These are phyloP conservation scores for Eudemis profundana DNA, from an alignment of 2,888 invertebrate species.

Conservation along the genomic window DNA sequence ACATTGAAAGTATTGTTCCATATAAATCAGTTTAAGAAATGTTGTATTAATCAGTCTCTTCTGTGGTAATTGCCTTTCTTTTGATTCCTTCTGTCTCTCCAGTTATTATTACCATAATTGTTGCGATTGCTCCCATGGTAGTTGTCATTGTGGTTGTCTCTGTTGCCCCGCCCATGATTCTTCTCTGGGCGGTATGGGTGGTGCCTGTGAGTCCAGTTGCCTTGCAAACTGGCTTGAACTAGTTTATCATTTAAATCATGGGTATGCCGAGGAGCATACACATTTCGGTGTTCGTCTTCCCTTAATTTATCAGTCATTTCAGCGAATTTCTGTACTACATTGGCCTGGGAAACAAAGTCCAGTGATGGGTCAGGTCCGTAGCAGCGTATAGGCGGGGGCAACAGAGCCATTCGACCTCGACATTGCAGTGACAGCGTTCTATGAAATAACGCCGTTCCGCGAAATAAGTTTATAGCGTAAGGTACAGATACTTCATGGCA, in stretches of 20 bases:
- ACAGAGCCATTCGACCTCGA: slow-evolving; percentile 61
- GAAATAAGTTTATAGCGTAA: slow-evolving; percentile 90
- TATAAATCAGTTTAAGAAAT: slow-evolving; percentile 13
- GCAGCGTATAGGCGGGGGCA: slow-evolving; percentile 75
- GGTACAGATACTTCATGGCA: slow-evolving; percentile 90
- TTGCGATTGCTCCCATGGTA: slow-evolving; percentile 55
- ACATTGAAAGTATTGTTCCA: no score
- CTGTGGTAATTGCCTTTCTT: slow-evolving; percentile 66
- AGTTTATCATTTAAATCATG: slow-evolving; percentile 65
- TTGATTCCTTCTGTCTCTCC: slow-evolving; percentile 67
- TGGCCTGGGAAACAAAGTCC: slow-evolving; percentile 59
- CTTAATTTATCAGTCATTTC: slow-evolving; percentile 72
- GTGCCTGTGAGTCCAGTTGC: slow-evolving; percentile 79
- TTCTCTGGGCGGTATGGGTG: slow-evolving; percentile 73
- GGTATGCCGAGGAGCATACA: slow-evolving; percentile 54
- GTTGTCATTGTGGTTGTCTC: slow-evolving; percentile 54
- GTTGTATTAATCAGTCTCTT: slow-evolving; percentile 49
- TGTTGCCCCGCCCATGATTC: slow-evolving; percentile 58
- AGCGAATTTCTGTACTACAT: slow-evolving; percentile 69
- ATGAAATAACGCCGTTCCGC: slow-evolving; percentile 89
- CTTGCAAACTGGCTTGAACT: slow-evolving; percentile 77
- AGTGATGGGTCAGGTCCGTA: slow-evolving; percentile 65
- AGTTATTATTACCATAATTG: slow-evolving; percentile 55
- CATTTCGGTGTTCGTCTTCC: slow-evolving; percentile 56
- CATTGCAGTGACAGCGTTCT: slow-evolving; percentile 81